Conservation (phyloP, 2,888 invertebrate species). For the Apotomis betuletana region DNA sequence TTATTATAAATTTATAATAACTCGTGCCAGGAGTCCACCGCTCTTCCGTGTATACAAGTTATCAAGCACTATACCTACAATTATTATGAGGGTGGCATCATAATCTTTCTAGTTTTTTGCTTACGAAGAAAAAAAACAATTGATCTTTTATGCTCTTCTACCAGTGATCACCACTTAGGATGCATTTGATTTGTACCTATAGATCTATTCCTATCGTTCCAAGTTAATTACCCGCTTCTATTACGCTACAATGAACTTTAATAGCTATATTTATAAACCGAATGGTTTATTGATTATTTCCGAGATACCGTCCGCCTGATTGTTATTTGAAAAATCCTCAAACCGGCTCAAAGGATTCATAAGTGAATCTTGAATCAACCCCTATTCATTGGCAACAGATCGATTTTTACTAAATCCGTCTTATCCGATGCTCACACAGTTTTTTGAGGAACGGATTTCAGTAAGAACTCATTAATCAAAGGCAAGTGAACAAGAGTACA, state of each 20-base stretch:
- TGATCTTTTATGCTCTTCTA: no score
- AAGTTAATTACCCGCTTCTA: no score
- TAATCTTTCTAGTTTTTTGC: no score
- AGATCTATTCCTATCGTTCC: no score
- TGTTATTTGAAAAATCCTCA: conserved; percentile 26
- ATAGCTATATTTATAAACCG: not conserved
- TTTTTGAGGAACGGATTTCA: conserved; percentile 16
- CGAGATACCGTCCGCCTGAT: not conserved
- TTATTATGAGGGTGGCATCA: no score
- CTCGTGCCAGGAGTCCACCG: no score
- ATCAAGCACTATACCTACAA: no score
- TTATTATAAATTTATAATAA: no score
- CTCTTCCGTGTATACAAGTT: no score
- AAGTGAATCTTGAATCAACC: conserved; percentile 35
- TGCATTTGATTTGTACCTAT: no score
- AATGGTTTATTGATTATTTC: conserved; percentile 6
- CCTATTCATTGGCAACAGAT: conserved; percentile 34
- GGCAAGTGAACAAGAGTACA: not conserved
- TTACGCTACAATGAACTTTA: not conserved
- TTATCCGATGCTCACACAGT: conserved; percentile 28
- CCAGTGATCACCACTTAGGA: no score
- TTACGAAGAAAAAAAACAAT: no score
- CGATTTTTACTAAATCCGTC: conserved; percentile 31
- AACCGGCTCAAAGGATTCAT: conserved; percentile 24
- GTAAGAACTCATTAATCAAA: conserved; percentile 37